Evolutionary conservation across 2,113 vertebrate species (phyloP).

Genomic region (Dicrurus megarhynchus): DNA sequence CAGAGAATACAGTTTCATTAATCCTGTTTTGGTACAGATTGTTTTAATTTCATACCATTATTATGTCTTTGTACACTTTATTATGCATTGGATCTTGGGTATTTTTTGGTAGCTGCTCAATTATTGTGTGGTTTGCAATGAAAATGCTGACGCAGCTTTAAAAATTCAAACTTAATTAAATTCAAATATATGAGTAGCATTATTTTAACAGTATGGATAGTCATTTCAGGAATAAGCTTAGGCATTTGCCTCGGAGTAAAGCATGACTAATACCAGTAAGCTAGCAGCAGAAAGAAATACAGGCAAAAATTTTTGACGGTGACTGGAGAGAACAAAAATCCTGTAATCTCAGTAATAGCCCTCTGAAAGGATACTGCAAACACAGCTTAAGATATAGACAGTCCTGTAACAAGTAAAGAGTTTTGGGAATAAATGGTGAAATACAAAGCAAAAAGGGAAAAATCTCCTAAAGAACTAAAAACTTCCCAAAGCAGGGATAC

Average conservation of each 20-base stretch:
- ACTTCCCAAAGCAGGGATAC: neutral
- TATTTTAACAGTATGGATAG: neutral
- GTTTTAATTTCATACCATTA: neutral
- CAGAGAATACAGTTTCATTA: neutral
- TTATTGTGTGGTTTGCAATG: neutral
- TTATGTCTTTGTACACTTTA: neutral
- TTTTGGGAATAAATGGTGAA: neutral
- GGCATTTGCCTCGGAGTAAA: neutral
- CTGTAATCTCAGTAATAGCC: neutral
- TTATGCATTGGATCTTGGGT: neutral
- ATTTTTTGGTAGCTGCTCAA: neutral
- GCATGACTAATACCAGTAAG: neutral
- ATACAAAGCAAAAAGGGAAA: neutral
- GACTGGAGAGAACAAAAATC: neutral
- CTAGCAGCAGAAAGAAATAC: neutral
- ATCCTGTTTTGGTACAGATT: neutral
- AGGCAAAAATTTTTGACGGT: neutral
- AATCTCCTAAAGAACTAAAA: neutral
- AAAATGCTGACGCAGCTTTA: constrained; percentile 4
- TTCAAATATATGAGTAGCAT: neutral
- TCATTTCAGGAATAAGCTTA: neutral
- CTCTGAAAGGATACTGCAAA: neutral
- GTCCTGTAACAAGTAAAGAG: neutral
- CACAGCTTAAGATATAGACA: neutral
- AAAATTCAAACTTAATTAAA: neutral